phyloP scores from a whole-genome alignment of 2,113 vertebrate genomes.

The Plecotus auritus region DNA sequence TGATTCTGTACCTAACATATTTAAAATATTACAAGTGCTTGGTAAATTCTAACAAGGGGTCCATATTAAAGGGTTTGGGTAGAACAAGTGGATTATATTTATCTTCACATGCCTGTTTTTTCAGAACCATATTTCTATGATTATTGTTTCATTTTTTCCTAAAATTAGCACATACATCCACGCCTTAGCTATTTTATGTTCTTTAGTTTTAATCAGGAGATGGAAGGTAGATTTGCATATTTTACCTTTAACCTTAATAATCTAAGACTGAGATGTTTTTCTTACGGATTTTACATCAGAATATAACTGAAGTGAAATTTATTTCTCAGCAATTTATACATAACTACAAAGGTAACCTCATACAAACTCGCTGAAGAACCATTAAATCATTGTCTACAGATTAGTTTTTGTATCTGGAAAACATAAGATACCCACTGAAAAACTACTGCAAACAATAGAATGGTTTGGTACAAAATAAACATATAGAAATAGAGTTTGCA shows the following conservation, averaged over 20 bases:
- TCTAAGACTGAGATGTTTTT: neutral
- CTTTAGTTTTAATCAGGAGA: neutral
- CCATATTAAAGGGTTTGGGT: neutral
- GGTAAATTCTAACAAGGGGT: neutral
- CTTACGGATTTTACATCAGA: neutral
- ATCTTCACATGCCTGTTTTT: neutral
- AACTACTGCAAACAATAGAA: neutral
- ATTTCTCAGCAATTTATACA: slow-evolving; percentile 19
- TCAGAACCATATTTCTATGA: neutral
- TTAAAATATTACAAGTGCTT: neutral
- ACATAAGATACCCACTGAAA: neutral
- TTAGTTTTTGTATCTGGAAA: neutral
- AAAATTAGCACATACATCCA: neutral
- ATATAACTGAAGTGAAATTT: neutral
- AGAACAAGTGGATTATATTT: neutral
- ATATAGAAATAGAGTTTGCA: neutral
- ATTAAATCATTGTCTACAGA: slow-evolving; percentile 5
- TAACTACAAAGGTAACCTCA: neutral
- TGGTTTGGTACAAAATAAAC: neutral
- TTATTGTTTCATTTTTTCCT: neutral
- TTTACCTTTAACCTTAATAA: slow-evolving; percentile 3
- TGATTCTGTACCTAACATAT: neutral
- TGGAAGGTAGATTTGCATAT: neutral
- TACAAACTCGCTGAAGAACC: neutral
- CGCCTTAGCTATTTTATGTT: neutral